Conservation (phyloP, 2,797 vertebrate species). For the Macropodus opercularis region DNA sequence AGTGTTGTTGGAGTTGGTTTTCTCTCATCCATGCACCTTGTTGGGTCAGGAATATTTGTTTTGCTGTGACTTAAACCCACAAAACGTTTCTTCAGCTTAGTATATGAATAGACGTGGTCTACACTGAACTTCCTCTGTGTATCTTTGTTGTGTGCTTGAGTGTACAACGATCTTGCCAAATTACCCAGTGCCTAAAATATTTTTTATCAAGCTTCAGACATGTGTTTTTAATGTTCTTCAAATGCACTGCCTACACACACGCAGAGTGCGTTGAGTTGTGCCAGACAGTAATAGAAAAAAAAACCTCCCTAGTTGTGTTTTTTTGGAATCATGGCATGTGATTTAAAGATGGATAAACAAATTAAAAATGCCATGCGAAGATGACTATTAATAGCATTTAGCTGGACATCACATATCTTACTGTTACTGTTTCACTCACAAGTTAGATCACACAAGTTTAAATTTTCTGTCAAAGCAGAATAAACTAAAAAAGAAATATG, state of each 20-base stretch:
- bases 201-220: slow-evolving; percentile 80
- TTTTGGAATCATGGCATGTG: slow-evolving; percentile 11
- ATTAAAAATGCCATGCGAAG: neutral
- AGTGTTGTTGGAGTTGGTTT: no score
- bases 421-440: neutral
- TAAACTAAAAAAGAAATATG: neutral
- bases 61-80: neutral
- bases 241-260: slow-evolving; percentile 56
- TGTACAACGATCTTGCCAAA: slow-evolving; percentile 60
- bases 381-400: neutral
- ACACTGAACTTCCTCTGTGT: neutral
- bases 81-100: neutral
- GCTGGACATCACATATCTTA: neutral
- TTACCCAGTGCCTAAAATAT: slow-evolving; percentile 69
- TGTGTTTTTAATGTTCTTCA: slow-evolving; percentile 83
- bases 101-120: neutral
- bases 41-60: no score
- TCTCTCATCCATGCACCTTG: no score
- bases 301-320: slow-evolving; percentile 58
- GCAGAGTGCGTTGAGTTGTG: slow-evolving; percentile 32
- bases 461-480: neutral
- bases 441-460: slow-evolving; percentile 3
- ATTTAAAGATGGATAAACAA: slow-evolving; percentile 4
- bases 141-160: slow-evolving; percentile 17
- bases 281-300: slow-evolving; percentile 64